Evolutionary conservation across 2,797 vertebrate species (phyloP).

Genomic region (Vipera ursinii): DNA sequence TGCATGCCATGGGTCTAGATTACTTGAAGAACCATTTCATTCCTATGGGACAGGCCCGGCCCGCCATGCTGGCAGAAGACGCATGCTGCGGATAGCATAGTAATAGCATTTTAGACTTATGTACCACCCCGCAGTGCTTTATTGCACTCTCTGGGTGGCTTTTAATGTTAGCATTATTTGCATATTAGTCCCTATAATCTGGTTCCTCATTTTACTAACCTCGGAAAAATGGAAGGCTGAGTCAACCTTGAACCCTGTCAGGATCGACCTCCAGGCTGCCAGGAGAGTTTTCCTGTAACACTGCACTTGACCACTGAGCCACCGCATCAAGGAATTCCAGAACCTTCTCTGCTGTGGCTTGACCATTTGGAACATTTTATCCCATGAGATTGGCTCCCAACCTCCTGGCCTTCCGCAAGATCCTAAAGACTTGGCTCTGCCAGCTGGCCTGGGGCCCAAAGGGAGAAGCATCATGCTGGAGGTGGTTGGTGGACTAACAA

Average conservation of each 20-base stretch:
- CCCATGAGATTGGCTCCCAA: neutral
- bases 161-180: neutral
- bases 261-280: neutral
- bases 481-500: neutral
- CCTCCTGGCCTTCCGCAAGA: neutral
- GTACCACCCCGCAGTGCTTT: neutral
- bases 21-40: neutral
- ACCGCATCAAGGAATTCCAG: neutral
- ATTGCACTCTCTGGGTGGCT: neutral
- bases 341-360: neutral
- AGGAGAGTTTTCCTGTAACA: neutral
- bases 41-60: neutral
- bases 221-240: neutral
- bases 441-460: neutral
- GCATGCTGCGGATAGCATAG: neutral
- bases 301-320: neutral
- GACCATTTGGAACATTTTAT: neutral
- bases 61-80: neutral
- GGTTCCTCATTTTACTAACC: neutral
- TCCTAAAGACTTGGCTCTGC: neutral
- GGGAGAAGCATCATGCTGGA: neutral
- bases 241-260: neutral
- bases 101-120: neutral
- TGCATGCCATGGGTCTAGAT: neutral
- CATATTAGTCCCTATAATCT: neutral